Percentiles rank a stretch among this genome's conserved stretches.
Conservation (phyloP, 2,113 vertebrate species). For the Sinosuthora webbiana region DNA sequence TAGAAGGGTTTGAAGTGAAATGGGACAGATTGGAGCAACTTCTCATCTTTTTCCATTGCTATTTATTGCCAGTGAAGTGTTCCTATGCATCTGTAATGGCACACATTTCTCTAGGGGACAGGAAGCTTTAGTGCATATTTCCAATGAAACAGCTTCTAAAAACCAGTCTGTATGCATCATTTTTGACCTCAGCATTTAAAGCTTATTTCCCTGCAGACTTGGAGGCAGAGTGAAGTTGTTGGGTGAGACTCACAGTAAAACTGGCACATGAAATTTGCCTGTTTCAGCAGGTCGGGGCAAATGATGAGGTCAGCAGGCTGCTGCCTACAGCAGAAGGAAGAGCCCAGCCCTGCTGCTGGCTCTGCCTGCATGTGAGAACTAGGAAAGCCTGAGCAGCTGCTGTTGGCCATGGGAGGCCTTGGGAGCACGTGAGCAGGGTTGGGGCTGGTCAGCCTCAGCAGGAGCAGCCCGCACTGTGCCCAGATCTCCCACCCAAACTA, state of each 20-base stretch:
- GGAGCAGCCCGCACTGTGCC: neutral
- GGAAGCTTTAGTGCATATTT: neutral
- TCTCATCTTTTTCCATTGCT: neutral
- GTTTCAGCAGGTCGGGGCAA: neutral
- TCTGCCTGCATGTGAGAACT: neutral
- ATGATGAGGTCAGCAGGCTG: neutral
- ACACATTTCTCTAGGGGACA: neutral
- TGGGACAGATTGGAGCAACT: neutral
- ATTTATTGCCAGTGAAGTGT: neutral
- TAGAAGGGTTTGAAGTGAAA: neutral
- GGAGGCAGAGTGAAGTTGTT: fast-evolving
- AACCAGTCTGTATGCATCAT: neutral
- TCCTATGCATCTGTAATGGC: neutral
- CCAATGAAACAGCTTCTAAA: neutral
- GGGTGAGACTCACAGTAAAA: neutral
- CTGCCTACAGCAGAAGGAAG: neutral
- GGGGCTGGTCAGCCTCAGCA: neutral
- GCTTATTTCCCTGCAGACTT: neutral
- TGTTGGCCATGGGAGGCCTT: neutral
- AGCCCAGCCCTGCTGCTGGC: neutral
- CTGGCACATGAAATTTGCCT: neutral
- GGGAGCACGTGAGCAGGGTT: fast-evolving
- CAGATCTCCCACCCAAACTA: neutral
- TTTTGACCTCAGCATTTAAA: neutral
- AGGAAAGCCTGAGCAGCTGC: neutral